A percentile compares a stretch with the other conserved stretches of the same genome.
These are phyloP conservation scores for Psilanteris sp. DNA, from an alignment of 1,140 invertebrate species.

Conservation along the genomic window DNA sequence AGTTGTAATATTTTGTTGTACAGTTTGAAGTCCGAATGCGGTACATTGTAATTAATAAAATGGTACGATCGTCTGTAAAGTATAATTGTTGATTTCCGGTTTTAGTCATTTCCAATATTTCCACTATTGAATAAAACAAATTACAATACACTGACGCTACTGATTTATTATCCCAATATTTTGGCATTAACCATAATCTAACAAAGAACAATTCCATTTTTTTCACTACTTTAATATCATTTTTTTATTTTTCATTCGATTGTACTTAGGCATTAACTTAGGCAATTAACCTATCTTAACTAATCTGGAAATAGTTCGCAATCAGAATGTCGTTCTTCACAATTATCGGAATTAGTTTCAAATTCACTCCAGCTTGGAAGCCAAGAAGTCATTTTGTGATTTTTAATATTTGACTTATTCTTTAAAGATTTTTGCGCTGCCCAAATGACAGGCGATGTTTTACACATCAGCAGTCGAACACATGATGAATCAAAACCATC, in stretches of 20 bases:
- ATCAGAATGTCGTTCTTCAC: constrained; percentile 83
- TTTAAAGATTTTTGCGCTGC: constrained; percentile 85
- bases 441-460: constrained; percentile 86
- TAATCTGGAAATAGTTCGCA: constrained; percentile 73
- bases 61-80: constrained; percentile 30
- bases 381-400: constrained; percentile 71
- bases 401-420: constrained; percentile 61
- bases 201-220: too few species aligned
- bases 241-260: too few species aligned
- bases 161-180: too few species aligned
- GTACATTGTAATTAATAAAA: constrained; percentile 33
- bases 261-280: too few species aligned
- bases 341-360: constrained; percentile 82
- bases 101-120: constrained; percentile 55
- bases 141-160: too few species aligned
- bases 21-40: constrained; percentile 25
- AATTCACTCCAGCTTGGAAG: constrained; percentile 84
- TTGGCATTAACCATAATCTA: too few species aligned
- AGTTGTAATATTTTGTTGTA: constrained; percentile 64
- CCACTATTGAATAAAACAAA: constrained; percentile 55
- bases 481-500: constrained; percentile 83
- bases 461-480: constrained; percentile 87
- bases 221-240: too few species aligned
- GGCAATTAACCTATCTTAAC: too few species aligned
- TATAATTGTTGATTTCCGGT: constrained; percentile 38